These are phyloP conservation scores for Camptogramma bilineatum DNA, from an alignment of 2,888 invertebrate genomes.

Conservation along the genomic window DNA sequence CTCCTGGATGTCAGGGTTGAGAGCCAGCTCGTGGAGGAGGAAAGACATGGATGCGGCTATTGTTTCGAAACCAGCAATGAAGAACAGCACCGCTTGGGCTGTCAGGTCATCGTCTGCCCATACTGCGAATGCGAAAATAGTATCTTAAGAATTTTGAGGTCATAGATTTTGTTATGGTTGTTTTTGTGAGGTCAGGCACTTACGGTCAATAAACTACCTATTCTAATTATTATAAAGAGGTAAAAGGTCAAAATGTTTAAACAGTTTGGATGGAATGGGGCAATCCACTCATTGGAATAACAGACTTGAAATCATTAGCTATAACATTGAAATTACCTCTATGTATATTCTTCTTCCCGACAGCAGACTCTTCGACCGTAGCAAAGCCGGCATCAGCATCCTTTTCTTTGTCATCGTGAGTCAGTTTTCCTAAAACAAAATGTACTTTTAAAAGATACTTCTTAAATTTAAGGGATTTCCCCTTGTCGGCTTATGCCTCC, in stretches of 20 bases:
- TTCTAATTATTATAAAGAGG: too few relatives aligned
- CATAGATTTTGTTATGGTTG: not conserved
- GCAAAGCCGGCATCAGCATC: constrained; percentile 68
- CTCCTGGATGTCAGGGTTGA: constrained; percentile 85
- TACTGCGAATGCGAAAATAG: constrained; percentile 44
- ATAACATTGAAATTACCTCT: constrained; percentile 51
- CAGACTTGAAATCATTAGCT: too few relatives aligned
- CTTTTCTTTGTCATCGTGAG: constrained; percentile 54
- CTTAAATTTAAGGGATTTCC: too few relatives aligned
- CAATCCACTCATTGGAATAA: too few relatives aligned
- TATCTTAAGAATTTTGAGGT: not conserved
- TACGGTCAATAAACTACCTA: too few relatives aligned
- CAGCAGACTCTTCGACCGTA: constrained; percentile 69
- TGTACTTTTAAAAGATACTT: too few relatives aligned
- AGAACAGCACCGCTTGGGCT: constrained; percentile 82
- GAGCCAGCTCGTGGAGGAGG: constrained; percentile 83
- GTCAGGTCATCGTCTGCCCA: constrained; percentile 74
- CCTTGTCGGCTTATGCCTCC: too few relatives aligned
- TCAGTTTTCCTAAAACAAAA: constrained; percentile 52
- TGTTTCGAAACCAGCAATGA: constrained; percentile 85
- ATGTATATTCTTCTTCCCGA: constrained; percentile 58
- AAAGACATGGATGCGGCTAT: constrained; percentile 78
- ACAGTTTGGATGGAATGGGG: too few relatives aligned
- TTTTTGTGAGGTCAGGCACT: too few relatives aligned
- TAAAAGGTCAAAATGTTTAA: too few relatives aligned